phyloP scores from a whole-genome alignment of 2,888 invertebrate species.

The Amitus sp. region DNA sequence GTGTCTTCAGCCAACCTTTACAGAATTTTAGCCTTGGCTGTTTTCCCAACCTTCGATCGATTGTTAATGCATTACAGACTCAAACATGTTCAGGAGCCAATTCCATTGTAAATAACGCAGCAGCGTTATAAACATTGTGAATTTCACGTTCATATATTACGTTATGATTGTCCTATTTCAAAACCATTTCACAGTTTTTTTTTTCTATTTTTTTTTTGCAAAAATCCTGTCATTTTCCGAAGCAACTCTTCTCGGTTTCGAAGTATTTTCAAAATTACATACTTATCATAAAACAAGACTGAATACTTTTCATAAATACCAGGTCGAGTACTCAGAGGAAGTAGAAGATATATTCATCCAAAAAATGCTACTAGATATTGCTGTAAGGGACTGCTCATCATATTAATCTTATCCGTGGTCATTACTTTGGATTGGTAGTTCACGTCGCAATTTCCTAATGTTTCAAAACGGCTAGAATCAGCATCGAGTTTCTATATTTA shows the following conservation, averaged over 20 bases:
- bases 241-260: no score
- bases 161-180: no score
- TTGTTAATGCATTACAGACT: constrained; percentile 31
- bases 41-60: constrained; percentile 17
- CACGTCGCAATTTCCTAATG: constrained; percentile 6
- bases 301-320: no score
- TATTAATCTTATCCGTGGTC: constrained; percentile 20
- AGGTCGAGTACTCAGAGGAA: no score
- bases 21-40: constrained; percentile 9
- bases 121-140: constrained; percentile 6
- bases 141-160: no score
- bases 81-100: constrained; percentile 20
- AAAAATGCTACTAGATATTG: constrained; percentile 20
- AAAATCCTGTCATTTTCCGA: no score
- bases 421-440: constrained; percentile 19
- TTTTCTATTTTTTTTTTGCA: no score
- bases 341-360: no score
- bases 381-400: no score
- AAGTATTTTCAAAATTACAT: no score
- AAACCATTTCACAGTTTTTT: no score
- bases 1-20: constrained; percentile 15
- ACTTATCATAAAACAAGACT: no score
- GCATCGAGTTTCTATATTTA: constrained; percentile 18
- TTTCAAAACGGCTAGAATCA: constrained; percentile 5
- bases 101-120: constrained; percentile 30